phyloP scores from a whole-genome alignment of 1,140 invertebrate species.

The Drosophila bocqueti region DNA sequence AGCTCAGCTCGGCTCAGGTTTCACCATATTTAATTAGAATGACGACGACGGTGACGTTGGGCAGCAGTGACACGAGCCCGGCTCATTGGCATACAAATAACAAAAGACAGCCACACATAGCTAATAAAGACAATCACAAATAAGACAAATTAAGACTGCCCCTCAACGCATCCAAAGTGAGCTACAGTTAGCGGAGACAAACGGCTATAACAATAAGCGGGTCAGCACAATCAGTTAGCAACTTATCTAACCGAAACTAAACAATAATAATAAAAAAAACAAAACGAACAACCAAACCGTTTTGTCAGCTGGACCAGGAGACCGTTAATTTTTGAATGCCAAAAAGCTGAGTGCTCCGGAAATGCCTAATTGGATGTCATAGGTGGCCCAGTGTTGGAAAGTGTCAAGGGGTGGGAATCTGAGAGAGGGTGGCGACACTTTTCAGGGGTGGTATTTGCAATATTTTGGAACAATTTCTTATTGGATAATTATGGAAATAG shows the following conservation, averaged over 20 bases:
- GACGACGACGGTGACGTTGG: constrained; percentile 33
- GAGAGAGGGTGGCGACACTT: neutral
- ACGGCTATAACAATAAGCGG: constrained; percentile 25
- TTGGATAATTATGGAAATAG: neutral
- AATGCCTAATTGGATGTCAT: constrained; percentile 70
- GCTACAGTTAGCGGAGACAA: constrained; percentile 63
- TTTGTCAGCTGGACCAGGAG: constrained; percentile 29
- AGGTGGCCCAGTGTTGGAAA: constrained; percentile 43
- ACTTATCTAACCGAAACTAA: constrained; percentile 49
- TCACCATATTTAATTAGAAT: constrained; percentile 80
- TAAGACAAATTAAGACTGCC: constrained; percentile 70
- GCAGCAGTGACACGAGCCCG: constrained; percentile 57
- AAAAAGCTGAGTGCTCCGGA: constrained; percentile 71
- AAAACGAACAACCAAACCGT: constrained; percentile 15
- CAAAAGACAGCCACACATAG: constrained; percentile 20
- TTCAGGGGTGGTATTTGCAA: constrained; percentile 9
- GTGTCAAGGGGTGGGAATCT: constrained; percentile 11
- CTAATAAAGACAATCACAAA: constrained; percentile 24
- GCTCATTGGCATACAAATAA: constrained; percentile 46
- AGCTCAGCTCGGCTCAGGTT: constrained; percentile 49
- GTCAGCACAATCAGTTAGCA: constrained; percentile 52
- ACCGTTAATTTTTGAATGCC: constrained; percentile 53
- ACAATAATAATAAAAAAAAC: neutral
- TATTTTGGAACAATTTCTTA: neutral
- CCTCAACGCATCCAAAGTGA: constrained; percentile 72